A percentile compares a stretch with the other conserved stretches of the same genome.
These are phyloP conservation scores for Coronaproctus castanopsis DNA, from an alignment of 2,888 invertebrate genomes.

Conservation along the genomic window DNA sequence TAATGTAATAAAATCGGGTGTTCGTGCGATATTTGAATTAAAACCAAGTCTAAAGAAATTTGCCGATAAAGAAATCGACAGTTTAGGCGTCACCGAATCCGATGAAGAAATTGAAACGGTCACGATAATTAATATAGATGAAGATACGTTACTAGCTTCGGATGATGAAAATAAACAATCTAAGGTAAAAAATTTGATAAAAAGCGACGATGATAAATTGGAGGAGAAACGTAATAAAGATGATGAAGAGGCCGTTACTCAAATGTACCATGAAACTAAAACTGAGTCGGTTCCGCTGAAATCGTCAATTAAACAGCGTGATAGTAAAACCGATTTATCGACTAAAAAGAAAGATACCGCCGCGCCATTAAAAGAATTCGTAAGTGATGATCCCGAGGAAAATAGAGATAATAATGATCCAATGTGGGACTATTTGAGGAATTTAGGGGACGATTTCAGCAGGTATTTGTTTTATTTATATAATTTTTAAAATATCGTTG, in stretches of 20 bases:
- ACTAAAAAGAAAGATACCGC: neutral
- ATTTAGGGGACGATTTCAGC: conserved; percentile 8
- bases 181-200: neutral
- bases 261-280: no score
- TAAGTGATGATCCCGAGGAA: conserved; percentile 4
- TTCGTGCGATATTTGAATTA: no score
- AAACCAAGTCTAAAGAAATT: no score
- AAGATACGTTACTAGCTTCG: conserved; percentile 5
- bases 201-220: no score
- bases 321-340: neutral
- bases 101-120: no score
- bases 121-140: conserved; percentile 2
- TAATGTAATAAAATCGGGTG: neutral
- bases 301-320: no score
- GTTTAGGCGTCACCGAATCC: neutral
- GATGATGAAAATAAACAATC: conserved; percentile 3
- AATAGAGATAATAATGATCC: conserved; percentile 11
- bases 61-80: neutral
- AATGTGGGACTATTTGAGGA: conserved; percentile 7
- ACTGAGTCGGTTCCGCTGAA: neutral
- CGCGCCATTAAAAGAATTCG: neutral
- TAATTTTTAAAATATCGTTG: no score
- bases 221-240: neutral
- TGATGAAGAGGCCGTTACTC: neutral
- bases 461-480: conserved; percentile 1